phyloP scores from a whole-genome alignment of 92 coral and sea anemone species.

The Porites rus region DNA sequence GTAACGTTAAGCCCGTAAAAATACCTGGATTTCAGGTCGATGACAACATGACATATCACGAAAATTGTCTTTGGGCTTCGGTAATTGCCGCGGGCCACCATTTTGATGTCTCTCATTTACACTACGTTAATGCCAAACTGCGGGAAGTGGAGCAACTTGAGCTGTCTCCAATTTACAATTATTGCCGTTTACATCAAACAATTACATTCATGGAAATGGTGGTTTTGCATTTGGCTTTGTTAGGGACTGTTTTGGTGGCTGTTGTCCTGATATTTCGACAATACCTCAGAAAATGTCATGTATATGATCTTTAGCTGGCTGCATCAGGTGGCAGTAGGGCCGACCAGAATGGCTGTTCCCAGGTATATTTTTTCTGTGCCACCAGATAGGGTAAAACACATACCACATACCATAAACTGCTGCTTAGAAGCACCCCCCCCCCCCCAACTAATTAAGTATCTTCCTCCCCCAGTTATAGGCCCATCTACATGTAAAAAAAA shows the following conservation, averaged over 20 bases:
- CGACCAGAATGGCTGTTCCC: too few species aligned
- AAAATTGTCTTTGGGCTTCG: not conserved
- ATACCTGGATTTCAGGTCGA: slow-evolving; percentile 9
- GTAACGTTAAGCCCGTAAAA: not conserved
- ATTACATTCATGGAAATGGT: not conserved
- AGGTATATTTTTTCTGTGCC: too few species aligned
- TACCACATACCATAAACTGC: too few species aligned
- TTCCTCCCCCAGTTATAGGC: too few species aligned
- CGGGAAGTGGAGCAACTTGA: not conserved
- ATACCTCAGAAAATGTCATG: not conserved
- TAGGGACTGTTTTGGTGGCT: not conserved
- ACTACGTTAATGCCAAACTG: not conserved
- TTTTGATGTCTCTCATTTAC: not conserved
- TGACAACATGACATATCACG: not conserved
- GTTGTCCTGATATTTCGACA: not conserved
- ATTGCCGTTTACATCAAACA: not conserved
- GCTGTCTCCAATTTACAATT: not conserved
- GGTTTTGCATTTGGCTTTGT: not conserved
- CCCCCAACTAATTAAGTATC: too few species aligned
- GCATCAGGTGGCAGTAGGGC: too few species aligned
- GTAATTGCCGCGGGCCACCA: slow-evolving; percentile 1
- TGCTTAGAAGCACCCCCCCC: too few species aligned
- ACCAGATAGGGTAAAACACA: too few species aligned
- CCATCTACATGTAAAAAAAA: too few species aligned
- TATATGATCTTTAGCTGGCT: too few species aligned